Percentiles rank a stretch among this genome's conserved stretches.
Evolutionary conservation across 2,113 vertebrate genomes (phyloP).

Genomic region (Megaceryle torquata): DNA sequence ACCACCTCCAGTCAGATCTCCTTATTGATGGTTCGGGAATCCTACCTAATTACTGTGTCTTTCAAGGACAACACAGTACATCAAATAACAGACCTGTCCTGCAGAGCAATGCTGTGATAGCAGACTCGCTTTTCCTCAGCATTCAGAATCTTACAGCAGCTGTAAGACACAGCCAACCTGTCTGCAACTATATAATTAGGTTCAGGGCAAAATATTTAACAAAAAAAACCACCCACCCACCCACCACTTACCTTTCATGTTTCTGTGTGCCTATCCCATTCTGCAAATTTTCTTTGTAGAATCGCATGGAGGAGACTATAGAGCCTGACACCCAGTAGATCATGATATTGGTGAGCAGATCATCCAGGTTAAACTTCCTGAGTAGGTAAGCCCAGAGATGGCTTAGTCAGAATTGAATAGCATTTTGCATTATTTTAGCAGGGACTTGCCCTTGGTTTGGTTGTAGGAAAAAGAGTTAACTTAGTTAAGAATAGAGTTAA

Average conservation of each 20-base stretch:
- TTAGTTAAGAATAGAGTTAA: background rate
- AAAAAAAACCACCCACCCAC: too few relatives aligned
- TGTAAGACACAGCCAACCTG: background rate
- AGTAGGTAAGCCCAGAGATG: background rate
- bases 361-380: constrained; percentile 78
- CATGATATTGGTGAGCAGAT: constrained; percentile 81
- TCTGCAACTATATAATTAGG: background rate
- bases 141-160: background rate
- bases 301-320: constrained; percentile 74
- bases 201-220: background rate
- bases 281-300: constrained; percentile 76
- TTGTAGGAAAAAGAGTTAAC: background rate
- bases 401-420: background rate
- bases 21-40: background rate
- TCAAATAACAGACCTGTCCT: background rate
- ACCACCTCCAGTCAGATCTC: background rate
- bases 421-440: background rate
- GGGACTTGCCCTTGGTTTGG: background rate
- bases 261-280: constrained; percentile 39
- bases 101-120: background rate
- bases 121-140: background rate
- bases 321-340: constrained; percentile 78
- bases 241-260: constrained; percentile 64
- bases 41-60: background rate
- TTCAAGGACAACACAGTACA: background rate